Evolutionary conservation across 2,888 invertebrate genomes (phyloP).

Genomic region (Lathronympha strigana): DNA sequence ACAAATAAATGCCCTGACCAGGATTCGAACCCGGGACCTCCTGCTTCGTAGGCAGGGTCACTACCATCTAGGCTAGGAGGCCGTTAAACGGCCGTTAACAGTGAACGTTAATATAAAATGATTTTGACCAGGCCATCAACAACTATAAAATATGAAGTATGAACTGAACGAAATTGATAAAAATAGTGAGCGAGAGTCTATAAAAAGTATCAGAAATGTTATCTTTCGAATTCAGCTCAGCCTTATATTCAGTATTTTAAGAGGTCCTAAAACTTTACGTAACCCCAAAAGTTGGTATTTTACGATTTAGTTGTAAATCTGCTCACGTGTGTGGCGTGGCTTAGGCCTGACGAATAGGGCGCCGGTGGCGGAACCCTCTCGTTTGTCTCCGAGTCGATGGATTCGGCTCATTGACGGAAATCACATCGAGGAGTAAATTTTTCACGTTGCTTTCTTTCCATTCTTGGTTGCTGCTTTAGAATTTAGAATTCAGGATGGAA

Average conservation of each 20-base stretch:
- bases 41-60: too few relatives aligned
- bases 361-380: constrained; percentile 49
- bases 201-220: constrained; percentile 4
- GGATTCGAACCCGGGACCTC: too few relatives aligned
- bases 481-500: too few relatives aligned
- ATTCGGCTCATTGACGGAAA: constrained; percentile 29
- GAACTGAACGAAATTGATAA: not conserved
- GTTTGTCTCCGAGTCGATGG: constrained; percentile 48
- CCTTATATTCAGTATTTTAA: constrained; percentile 41
- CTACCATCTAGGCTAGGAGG: too few relatives aligned
- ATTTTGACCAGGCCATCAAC: too few relatives aligned
- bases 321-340: constrained; percentile 47
- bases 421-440: constrained; percentile 5
- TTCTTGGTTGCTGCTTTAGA: too few relatives aligned
- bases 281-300: constrained; percentile 37
- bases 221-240: constrained; percentile 32
- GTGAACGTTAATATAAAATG: too few relatives aligned
- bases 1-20: too few relatives aligned
- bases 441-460: constrained; percentile 11
- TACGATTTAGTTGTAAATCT: constrained; percentile 49
- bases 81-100: too few relatives aligned
- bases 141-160: too few relatives aligned
- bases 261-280: constrained; percentile 29
- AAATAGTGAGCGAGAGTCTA: not conserved
- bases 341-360: constrained; percentile 56